Percentiles rank a stretch among this genome's conserved stretches.
Evolutionary conservation across 2,888 invertebrate genomes (phyloP).

Genomic region (Clepsis dumicolana): DNA sequence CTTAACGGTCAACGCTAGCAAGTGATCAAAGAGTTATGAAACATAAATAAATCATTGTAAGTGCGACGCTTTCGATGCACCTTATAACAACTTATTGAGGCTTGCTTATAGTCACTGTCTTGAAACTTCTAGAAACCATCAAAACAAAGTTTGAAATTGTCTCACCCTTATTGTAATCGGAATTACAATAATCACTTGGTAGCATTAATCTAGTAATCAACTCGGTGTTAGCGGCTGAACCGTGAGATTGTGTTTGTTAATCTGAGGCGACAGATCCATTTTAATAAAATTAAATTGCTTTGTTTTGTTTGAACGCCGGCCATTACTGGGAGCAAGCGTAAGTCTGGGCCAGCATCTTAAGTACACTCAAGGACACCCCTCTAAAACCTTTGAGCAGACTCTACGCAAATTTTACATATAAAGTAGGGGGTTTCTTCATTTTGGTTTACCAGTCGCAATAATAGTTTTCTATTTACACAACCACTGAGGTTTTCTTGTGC

Average conservation of each 20-base stretch:
- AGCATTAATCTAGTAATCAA: slow-evolving; percentile 4
- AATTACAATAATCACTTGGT: not conserved
- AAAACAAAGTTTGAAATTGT: too few species aligned
- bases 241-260: slow-evolving; percentile 8
- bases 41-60: too few species aligned
- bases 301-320: slow-evolving; percentile 26
- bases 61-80: too few species aligned
- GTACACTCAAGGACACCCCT: slow-evolving; percentile 29
- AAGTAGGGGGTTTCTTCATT: slow-evolving; percentile 15
- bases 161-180: not conserved
- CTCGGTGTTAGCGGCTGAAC: not conserved
- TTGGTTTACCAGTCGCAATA: slow-evolving; percentile 13
- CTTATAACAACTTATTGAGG: not conserved
- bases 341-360: slow-evolving; percentile 17
- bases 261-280: slow-evolving; percentile 12
- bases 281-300: slow-evolving; percentile 35
- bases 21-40: too few species aligned
- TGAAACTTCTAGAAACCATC: too few species aligned
- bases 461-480: not conserved
- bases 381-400: slow-evolving; percentile 30
- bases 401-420: slow-evolving; percentile 28
- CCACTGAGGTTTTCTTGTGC: not conserved
- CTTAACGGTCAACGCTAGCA: not conserved
- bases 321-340: slow-evolving; percentile 22
- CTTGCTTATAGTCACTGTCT: too few species aligned